These are phyloP conservation scores for Drosophila guanche DNA, from an alignment of 1,140 invertebrate genomes.

Conservation along the genomic window DNA sequence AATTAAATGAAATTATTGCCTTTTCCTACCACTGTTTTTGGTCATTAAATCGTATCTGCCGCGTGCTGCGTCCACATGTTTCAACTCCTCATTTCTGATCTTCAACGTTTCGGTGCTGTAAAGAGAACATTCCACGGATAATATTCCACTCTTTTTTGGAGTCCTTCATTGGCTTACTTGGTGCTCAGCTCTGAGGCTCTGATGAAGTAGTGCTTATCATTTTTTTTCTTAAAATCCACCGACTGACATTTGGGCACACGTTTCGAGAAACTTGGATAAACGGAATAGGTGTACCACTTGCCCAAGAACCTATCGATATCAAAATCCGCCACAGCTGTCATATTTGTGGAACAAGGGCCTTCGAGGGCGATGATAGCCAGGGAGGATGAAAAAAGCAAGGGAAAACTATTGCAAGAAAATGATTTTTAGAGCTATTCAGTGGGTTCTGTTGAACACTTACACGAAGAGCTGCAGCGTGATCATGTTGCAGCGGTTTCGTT, in stretches of 20 bases:
- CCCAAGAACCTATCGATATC: slow-evolving; percentile 23
- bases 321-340: slow-evolving; percentile 33
- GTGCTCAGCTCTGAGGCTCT: background rate
- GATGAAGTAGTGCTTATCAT: background rate
- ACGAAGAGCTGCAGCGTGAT: slow-evolving; percentile 2
- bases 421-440: too few species aligned
- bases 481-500: background rate
- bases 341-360: slow-evolving; percentile 27
- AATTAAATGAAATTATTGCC: too few species aligned
- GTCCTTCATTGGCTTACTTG: slow-evolving; percentile 10
- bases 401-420: background rate
- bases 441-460: background rate
- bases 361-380: background rate
- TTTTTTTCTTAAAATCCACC: background rate
- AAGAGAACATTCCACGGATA: too few species aligned
- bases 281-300: slow-evolving; percentile 41
- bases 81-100: background rate
- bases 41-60: slow-evolving; percentile 16
- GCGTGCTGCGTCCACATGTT: background rate
- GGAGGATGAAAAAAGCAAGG: background rate
- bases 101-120: slow-evolving; percentile 29
- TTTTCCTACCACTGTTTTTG: slow-evolving; percentile 15
- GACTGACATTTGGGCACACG: slow-evolving; percentile 11
- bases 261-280: background rate
- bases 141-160: background rate